phyloP scores from a whole-genome alignment of 2,113 vertebrate genomes.

The Isichthys henryi region DNA sequence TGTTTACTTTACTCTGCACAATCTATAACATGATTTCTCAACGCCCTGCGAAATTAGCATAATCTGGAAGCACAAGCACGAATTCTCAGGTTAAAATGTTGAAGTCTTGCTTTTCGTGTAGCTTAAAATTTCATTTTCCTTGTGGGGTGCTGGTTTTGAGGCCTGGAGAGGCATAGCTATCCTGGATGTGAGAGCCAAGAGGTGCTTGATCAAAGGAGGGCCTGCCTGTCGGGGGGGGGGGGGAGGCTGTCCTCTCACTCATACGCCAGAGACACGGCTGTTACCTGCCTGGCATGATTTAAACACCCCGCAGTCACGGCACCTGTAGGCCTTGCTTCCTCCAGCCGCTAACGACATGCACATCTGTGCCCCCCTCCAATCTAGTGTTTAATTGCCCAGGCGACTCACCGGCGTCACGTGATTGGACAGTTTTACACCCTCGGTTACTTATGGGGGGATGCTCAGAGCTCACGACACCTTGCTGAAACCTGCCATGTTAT shows the following conservation, averaged over 20 bases:
- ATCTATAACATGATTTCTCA: neutral
- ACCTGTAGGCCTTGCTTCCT: neutral
- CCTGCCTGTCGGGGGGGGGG: neutral
- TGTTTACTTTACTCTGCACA: neutral
- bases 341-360: neutral
- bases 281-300: neutral
- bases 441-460: neutral
- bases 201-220: neutral
- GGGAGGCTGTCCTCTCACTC: neutral
- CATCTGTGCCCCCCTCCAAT: neutral
- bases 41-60: neutral
- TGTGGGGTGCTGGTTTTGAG: neutral
- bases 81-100: neutral
- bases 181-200: neutral
- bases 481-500: neutral
- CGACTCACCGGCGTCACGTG: neutral
- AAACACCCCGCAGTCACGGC: neutral
- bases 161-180: neutral
- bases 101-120: neutral
- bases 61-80: neutral
- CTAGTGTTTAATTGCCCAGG: neutral
- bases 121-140: neutral
- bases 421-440: neutral
- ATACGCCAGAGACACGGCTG: neutral
- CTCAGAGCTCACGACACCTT: neutral